Evolutionary conservation across 2,797 vertebrate species (phyloP), one percentile per base, ranked within the genome.

Genomic region (Gymnothorax reevesii): DNA sequence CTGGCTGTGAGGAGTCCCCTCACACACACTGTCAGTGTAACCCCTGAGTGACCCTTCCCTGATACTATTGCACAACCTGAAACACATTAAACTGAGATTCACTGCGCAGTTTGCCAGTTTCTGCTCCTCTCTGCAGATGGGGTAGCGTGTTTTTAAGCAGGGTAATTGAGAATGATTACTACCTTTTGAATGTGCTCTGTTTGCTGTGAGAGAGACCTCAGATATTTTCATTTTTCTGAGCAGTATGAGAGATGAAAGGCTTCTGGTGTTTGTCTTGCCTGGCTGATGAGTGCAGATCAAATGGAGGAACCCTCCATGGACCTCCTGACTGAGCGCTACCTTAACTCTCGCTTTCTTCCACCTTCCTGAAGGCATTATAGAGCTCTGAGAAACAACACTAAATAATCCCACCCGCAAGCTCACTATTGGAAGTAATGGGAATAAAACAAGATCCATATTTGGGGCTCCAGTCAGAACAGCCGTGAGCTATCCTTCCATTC

Each of bases 261-360:
- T 85, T 13, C 60, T 42, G 73, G 77, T 82, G 86, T 86, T 84
- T 87, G 80, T 66, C 25, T 85, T 85, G 27, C 80, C 62, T 87
- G 88, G 84, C 89, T 83, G 80, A 66, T 57, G 79, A 89, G 83
- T 84, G 88, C 87, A 83, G 25, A 82, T 25, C 62, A 55, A 88
- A 77, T 8, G 22, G 42, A 83, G 86, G 88, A 25, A 86, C 71
- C 73, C 59, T 66, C 82, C 49, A 82, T 83, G 86, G 60, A 1
- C 55, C 75, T 89, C 87, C 83, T 77, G 85, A 73, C 83, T 85
- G 13, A 15, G 86, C 82, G 88, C 27, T 84, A 54, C 84, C 84
- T 54, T 86, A 82, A 82, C 25, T 33, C 59, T 79, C 10, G 62
- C 55, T 57, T 83, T 87, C 69, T 84, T 79, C 54, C 7, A 77